Evolutionary conservation across 2,888 invertebrate genomes (phyloP).

Genomic region (Catonia carolina): DNA sequence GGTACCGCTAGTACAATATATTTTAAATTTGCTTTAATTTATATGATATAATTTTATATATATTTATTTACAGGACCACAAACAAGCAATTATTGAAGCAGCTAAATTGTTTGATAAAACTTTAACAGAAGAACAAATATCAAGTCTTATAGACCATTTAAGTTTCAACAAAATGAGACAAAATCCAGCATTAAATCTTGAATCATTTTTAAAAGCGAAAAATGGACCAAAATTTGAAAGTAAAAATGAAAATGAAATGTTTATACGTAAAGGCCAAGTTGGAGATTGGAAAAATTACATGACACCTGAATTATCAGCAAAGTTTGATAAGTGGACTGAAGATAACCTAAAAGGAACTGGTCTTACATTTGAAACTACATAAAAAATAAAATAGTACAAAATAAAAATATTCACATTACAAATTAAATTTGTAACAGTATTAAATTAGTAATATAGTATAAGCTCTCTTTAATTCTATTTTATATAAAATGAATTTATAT

Average conservation of each 20-base stretch:
- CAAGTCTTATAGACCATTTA: slow-evolving; percentile 62
- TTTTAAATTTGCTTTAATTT: not conserved
- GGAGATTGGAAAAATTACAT: slow-evolving; percentile 43
- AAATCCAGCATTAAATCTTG: slow-evolving; percentile 71
- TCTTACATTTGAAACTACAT: slow-evolving; percentile 25
- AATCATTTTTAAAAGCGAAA: slow-evolving; percentile 50
- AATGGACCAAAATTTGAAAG: slow-evolving; percentile 47
- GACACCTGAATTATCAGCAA: slow-evolving; percentile 39
- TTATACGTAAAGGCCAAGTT: slow-evolving; percentile 61
- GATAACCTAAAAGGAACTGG: slow-evolving; percentile 39
- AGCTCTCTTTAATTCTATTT: no score
- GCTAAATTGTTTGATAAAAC: slow-evolving; percentile 63
- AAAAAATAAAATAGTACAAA: no score
- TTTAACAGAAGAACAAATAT: slow-evolving; percentile 58
- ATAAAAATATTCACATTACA: no score
- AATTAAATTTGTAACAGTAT: no score
- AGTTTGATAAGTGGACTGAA: slow-evolving; percentile 46
- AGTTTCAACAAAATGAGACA: slow-evolving; percentile 75
- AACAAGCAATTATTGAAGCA: slow-evolving; percentile 58
- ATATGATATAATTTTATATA: no score
- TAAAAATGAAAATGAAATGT: slow-evolving; percentile 50
- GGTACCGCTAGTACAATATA: no score
- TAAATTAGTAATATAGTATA: no score
- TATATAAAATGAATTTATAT: no score
- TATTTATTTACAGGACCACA: slow-evolving; percentile 52